Evolutionary conservation across 2,797 vertebrate species (phyloP).

Genomic region (Esox lucius): DNA sequence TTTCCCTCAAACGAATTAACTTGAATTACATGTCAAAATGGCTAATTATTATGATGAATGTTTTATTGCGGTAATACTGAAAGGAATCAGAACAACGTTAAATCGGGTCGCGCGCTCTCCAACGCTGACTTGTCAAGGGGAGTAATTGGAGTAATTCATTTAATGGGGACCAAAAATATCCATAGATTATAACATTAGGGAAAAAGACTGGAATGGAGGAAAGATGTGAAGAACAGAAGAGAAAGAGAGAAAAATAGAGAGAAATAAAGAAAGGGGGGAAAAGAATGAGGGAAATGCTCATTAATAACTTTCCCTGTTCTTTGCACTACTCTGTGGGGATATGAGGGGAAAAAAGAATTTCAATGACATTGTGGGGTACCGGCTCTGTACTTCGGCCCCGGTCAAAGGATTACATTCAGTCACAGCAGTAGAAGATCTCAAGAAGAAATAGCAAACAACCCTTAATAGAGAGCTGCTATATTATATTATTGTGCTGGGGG

Average conservation of each 20-base stretch:
- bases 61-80: constrained; percentile 75
- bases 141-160: constrained; percentile 75
- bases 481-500: no score
- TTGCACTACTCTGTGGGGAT: no score
- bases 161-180: constrained; percentile 72
- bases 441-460: no score
- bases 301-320: no score
- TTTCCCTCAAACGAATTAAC: constrained; percentile 70
- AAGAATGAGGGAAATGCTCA: constrained; percentile 7
- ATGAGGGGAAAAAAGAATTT: no score
- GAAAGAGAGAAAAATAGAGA: constrained; percentile 4
- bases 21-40: constrained; percentile 75
- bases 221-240: constrained; percentile 26
- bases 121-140: constrained; percentile 69
- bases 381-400: no score
- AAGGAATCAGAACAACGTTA: constrained; percentile 75
- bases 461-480: no score
- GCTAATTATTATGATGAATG: constrained; percentile 78
- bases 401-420: no score
- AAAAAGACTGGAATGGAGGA: constrained; percentile 22
- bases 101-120: constrained; percentile 67
- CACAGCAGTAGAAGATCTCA: no score
- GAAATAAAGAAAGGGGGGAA: constrained; percentile 16
- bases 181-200: constrained; percentile 64
- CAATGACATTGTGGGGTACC: no score